These are phyloP conservation scores for Mamestra configurata DNA, from an alignment of 1,140 invertebrate genomes.

Conservation along the genomic window DNA sequence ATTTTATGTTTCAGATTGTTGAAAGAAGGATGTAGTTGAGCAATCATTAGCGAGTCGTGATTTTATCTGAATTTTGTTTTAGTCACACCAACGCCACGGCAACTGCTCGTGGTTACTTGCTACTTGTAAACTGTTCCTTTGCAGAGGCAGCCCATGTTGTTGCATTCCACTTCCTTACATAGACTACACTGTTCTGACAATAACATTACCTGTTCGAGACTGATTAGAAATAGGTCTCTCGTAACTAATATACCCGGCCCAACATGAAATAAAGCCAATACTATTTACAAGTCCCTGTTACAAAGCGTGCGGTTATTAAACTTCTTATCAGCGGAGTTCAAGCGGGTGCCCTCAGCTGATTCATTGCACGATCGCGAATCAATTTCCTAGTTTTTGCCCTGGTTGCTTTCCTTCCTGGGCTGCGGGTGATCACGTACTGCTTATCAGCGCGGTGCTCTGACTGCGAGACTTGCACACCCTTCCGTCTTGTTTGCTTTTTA, in stretches of 20 bases:
- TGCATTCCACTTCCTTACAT: too few relatives aligned
- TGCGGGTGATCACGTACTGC: slow-evolving; percentile 44
- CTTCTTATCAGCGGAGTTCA: slow-evolving; percentile 13
- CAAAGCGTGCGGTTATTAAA: slow-evolving; percentile 21
- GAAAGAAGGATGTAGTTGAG: neutral
- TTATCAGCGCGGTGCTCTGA: slow-evolving; percentile 40
- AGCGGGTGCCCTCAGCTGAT: slow-evolving; percentile 29
- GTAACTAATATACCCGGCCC: too few relatives aligned
- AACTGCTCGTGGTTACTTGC: too few relatives aligned
- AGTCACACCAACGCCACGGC: neutral
- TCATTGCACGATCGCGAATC: slow-evolving; percentile 40
- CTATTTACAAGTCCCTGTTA: neutral
- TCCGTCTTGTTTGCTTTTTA: slow-evolving; percentile 24
- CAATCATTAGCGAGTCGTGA: slow-evolving; percentile 2
- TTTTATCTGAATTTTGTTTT: neutral
- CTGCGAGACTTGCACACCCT: slow-evolving; percentile 4
- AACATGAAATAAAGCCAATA: too few relatives aligned
- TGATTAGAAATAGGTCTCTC: too few relatives aligned
- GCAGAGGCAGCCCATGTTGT: too few relatives aligned
- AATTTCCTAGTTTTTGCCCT: slow-evolving; percentile 43
- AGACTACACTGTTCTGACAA: too few relatives aligned
- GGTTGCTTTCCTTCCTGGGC: slow-evolving; percentile 43
- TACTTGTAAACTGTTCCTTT: too few relatives aligned
- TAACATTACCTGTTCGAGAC: too few relatives aligned
- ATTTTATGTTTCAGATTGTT: slow-evolving; percentile 1